Evolutionary conservation across 2,113 vertebrate genomes (phyloP), one percentile per base, ranked within the genome.

Genomic region (Eira barbara): DNA sequence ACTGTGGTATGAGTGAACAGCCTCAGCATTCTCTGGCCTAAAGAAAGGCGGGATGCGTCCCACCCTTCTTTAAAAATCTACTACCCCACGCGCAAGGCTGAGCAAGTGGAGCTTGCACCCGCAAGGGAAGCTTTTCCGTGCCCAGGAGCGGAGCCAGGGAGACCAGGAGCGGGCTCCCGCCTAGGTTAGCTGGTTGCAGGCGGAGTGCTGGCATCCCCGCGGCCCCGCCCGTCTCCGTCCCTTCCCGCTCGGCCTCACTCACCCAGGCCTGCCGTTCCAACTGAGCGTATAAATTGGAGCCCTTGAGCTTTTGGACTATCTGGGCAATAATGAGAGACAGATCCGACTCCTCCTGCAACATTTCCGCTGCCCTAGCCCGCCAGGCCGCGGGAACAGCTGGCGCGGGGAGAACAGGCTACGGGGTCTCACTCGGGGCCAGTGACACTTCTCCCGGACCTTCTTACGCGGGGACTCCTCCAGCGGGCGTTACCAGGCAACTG

Each of bases 261-360:
- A 99, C 99, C 99, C 99, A 99, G 96, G 99, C 99, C 98, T 99
- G 99, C 83, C 99, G 99, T 98, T 99, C 99, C 98, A 99, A 98
- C 98, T 99, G 99, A 1, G 99, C 99, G 98, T 99, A 99, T 88
- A 99, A 97, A 97, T 98, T 98, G 94, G 99, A 99, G 97, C 99
- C 99, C 94, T 99, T 99, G 96, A 99, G 99, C 87, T 99, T 99
- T 97, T 99, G 99, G 23, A 99, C 99, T 74, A 99, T 98, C 52
- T 99, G 99, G 15, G 99, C 99, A 85, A 99, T 99, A 84, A 98
- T 99, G 98, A 99, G 98, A 1, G 99, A 99, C 34, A 99, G 97
- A 89, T 99, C 99, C 25, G 98, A 96, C 47, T 99, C 99, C 88
- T 99, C 99, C 45, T 99, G 99, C 98, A 99, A 98, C 99, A 98